Evolutionary conservation across 2,888 invertebrate genomes (phyloP).

Genomic region (Bombylius discolor): DNA sequence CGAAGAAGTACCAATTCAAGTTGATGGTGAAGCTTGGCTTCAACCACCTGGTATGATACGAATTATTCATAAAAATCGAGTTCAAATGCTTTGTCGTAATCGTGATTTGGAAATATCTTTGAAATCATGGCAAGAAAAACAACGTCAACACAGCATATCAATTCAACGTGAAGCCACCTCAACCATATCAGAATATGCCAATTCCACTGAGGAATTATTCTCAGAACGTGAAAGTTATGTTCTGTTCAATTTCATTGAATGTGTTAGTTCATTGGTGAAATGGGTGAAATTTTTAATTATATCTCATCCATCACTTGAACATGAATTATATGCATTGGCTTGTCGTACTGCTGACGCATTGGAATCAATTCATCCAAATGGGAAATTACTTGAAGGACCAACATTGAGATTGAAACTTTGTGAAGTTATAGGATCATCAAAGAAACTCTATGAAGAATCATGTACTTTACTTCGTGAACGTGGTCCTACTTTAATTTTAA

Average conservation of each 20-base stretch:
- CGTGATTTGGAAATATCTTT: slow-evolving; percentile 81
- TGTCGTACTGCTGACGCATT: slow-evolving; percentile 54
- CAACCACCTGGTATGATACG: slow-evolving; percentile 93
- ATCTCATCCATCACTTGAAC: slow-evolving; percentile 52
- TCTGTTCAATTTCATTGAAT: slow-evolving; percentile 68
- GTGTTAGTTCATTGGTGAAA: slow-evolving; percentile 74
- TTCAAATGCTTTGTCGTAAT: slow-evolving; percentile 91
- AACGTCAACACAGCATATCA: slow-evolving; percentile 44
- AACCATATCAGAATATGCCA: slow-evolving; percentile 28
- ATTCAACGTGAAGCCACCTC: slow-evolving; percentile 39
- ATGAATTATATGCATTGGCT: slow-evolving; percentile 63
- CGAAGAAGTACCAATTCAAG: slow-evolving; percentile 87
- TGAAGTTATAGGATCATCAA: slow-evolving; percentile 35
- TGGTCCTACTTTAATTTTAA: slow-evolving; percentile 47
- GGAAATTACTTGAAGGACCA: slow-evolving; percentile 65
- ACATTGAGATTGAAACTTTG: slow-evolving; percentile 62
- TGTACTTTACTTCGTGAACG: slow-evolving; percentile 55
- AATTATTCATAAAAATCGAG: slow-evolving; percentile 91
- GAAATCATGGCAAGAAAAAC: slow-evolving; percentile 77
- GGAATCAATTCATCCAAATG: slow-evolving; percentile 67
- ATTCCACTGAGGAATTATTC: slow-evolving; percentile 36
- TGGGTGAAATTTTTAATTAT: slow-evolving; percentile 58
- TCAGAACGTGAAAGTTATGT: slow-evolving; percentile 37
- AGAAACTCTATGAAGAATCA: slow-evolving; percentile 59
- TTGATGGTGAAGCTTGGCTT: slow-evolving; percentile 96